Evolutionary conservation across 1,140 invertebrate genomes (phyloP).

Genomic region (Frieseomelitta varia): DNA sequence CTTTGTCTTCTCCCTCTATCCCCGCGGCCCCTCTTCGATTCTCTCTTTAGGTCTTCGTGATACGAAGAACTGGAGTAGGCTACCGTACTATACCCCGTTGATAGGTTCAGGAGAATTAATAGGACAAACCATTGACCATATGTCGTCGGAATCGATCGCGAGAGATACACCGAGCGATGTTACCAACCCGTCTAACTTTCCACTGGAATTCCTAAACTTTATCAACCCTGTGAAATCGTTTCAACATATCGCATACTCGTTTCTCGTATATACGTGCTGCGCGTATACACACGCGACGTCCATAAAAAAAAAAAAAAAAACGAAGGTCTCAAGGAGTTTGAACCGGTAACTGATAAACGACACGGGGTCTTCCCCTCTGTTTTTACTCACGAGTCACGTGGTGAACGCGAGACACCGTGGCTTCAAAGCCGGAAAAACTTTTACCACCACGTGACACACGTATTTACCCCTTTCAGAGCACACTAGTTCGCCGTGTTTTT

Average conservation of each 20-base stretch:
- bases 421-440: conserved; percentile 2
- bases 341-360: not conserved
- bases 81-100: conserved; percentile 50
- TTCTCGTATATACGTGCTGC: not conserved
- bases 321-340: not conserved
- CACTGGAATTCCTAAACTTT: conserved; percentile 9
- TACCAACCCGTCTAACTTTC: conserved; percentile 28
- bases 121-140: conserved; percentile 48
- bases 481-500: not conserved
- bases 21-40: conserved; percentile 6
- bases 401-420: conserved; percentile 1
- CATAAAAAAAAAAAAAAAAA: conserved; percentile 13
- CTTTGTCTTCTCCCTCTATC: not conserved
- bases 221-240: conserved; percentile 20
- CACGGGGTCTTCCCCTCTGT: not conserved
- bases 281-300: not conserved
- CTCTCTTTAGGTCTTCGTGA: conserved; percentile 56
- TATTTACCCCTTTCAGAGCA: not conserved
- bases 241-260: not conserved
- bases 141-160: conserved; percentile 37
- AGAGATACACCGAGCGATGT: conserved; percentile 1
- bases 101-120: conserved; percentile 44
- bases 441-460: conserved; percentile 17
- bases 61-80: conserved; percentile 63
- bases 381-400: conserved; percentile 39